Base-by-base conservation (phyloP, 2,888 invertebrate genomes). In the Beris morrisii region DNA sequence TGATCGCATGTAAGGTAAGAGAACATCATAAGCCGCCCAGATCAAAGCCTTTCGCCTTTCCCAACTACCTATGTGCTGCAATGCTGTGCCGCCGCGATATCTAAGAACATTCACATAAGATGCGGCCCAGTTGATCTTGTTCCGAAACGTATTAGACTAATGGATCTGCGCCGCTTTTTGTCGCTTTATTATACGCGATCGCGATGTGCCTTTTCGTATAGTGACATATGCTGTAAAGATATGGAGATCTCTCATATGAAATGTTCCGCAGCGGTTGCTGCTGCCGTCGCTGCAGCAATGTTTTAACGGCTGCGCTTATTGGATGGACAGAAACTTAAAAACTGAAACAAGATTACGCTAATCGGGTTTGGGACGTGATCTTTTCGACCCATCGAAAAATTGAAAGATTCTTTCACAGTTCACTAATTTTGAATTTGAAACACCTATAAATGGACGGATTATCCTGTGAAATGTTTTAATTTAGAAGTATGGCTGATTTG, bases 1-100 rank as follows among this genome's bases (percentile, higher is more conserved):
- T 59, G 65, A 65, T 61, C 61, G 56, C 65, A 54, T 65, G 67
- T 67, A 67, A 67, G 44, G 44, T 57, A 44, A 48, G 48, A 54
- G 22, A 50, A 50, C 43, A 61, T 50, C 46, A 43, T 61, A 61
- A 61, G 61, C 52, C 61, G 61, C 52, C 32, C 32, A 61, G 61
- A 52, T 61, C 52, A 52, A 61, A 61, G 61, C 32, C 61, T 13
- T 22, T 13, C 50, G 61, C 32, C 61, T 13, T 22, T 13, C 50
- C 12, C 22, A 46, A 50, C 52, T 52, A 43, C 38, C 7, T 38
- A 38, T 38, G 38, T 38, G 22, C 22, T 38, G 38, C 38, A 38
- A 31, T n/a, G 58, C 28, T 46, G 46, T 48, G 30, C 32, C 61
- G 50, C 48, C 28, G 30, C 38, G 38, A 61, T 61, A 61, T 61